These are phyloP conservation scores for Aspiorhynchus laticeps DNA, from an alignment of 2,113 vertebrate species.

Conservation along the genomic window DNA sequence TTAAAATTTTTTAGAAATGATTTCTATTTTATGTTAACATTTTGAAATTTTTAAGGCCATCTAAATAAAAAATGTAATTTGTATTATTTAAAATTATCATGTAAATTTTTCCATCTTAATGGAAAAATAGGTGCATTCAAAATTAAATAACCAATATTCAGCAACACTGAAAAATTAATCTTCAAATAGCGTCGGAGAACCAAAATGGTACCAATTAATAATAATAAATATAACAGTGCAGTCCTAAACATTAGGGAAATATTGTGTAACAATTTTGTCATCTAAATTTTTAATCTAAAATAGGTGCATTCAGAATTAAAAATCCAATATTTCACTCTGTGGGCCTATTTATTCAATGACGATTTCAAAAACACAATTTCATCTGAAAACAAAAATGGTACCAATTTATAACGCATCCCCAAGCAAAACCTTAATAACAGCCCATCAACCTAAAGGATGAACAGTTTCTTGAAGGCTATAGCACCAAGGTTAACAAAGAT, in stretches of 20 bases:
- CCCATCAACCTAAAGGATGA: background rate
- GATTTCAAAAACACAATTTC: no score
- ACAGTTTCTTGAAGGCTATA: background rate
- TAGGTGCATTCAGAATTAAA: background rate
- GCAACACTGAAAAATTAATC: background rate
- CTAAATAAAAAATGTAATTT: no score
- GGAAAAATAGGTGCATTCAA: background rate
- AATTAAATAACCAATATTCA: background rate
- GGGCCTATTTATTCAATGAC: background rate
- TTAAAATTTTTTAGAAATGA: background rate
- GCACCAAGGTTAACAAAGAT: background rate
- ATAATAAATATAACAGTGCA: background rate
- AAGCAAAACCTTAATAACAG: background rate
- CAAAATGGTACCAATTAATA: background rate
- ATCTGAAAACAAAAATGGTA: background rate
- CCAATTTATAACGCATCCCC: background rate
- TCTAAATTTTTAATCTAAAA: background rate
- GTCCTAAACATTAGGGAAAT: background rate
- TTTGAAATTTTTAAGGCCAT: background rate
- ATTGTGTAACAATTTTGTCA: background rate
- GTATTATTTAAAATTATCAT: no score
- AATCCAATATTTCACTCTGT: background rate
- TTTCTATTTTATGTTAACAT: background rate
- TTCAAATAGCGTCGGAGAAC: background rate
- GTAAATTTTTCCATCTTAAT: background rate